phyloP scores from a whole-genome alignment of 1,140 invertebrate genomes.

The Drosophila fuyamai region DNA sequence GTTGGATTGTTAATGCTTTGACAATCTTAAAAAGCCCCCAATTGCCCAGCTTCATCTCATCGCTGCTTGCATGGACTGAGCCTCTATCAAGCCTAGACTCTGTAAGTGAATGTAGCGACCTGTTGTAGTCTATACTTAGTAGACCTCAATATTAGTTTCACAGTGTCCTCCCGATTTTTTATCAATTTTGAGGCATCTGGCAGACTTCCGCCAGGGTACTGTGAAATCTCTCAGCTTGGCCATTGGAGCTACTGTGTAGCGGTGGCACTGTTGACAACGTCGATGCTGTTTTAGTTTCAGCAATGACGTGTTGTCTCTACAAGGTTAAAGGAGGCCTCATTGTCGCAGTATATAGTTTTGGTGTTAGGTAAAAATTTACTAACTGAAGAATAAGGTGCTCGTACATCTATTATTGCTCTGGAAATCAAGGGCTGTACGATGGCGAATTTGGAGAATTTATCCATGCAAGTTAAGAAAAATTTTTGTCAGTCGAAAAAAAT shows the following conservation, averaged over 20 bases:
- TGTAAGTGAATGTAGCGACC: conserved; percentile 28
- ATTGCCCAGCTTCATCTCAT: neutral
- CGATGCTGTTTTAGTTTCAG: no score
- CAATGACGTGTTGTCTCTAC: no score
- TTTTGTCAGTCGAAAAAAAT: conserved; percentile 20
- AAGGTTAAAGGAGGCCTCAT: no score
- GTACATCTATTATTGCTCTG: conserved; percentile 14
- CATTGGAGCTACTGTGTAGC: no score
- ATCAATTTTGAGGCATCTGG: conserved; percentile 31
- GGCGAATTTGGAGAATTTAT: conserved; percentile 26
- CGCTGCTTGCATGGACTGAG: no score
- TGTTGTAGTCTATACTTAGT: conserved; percentile 39
- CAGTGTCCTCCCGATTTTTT: conserved; percentile 3
- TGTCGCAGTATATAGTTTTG: no score
- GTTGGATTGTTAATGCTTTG: no score
- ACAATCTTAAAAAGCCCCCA: neutral
- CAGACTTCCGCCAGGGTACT: conserved; percentile 1
- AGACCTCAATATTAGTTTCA: conserved; percentile 1
- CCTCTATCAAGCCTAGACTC: neutral
- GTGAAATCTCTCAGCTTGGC: no score
- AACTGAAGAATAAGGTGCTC: conserved; percentile 7
- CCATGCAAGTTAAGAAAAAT: conserved; percentile 12
- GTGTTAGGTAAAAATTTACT: conserved; percentile 8
- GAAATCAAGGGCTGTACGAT: neutral
- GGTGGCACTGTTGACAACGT: no score